These are phyloP conservation scores for Rhagologus leucostigma DNA, from an alignment of 2,113 vertebrate genomes.

Conservation along the genomic window DNA sequence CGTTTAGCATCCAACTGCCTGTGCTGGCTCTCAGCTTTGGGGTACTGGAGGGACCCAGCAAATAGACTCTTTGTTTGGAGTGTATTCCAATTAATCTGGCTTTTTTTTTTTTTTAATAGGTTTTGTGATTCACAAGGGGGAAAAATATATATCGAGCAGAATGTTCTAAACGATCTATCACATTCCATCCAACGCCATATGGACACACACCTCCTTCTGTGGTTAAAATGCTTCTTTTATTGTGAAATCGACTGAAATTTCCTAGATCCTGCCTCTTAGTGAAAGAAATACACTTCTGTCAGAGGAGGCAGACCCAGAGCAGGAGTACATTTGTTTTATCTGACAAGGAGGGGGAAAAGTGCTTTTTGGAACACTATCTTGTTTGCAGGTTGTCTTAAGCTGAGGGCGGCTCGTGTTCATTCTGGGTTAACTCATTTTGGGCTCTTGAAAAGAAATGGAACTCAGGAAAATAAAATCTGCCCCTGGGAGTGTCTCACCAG, in stretches of 20 bases:
- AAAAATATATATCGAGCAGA: not conserved
- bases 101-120: not conserved
- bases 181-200: not conserved
- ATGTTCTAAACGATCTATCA: not conserved
- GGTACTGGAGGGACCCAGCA: not conserved
- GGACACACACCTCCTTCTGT: not conserved
- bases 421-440: not conserved
- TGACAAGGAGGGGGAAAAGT: not conserved
- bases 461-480: not conserved
- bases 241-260: not conserved
- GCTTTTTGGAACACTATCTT: not conserved
- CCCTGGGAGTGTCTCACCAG: not conserved
- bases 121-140: not conserved
- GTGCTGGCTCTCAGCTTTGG: not conserved
- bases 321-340: not conserved
- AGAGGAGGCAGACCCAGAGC: not conserved
- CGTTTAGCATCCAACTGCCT: not conserved
- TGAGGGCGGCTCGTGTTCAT: not conserved
- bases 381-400: constrained; percentile 4
- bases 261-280: not conserved
- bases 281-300: not conserved
- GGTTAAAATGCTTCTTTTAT: not conserved
- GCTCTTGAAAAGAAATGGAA: not conserved
- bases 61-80: not conserved
- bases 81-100: not conserved